phyloP scores from a whole-genome alignment of 2,113 vertebrate genomes.

The zebrafish (Danio rerio) region GRCz12tu NC_133180.1:54128001-54128500 shows the following conservation, averaged over 20 bases:
- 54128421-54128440: slow-evolving; percentile 61
- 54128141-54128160: slow-evolving; percentile 28
- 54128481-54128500: slow-evolving; percentile 63
- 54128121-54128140: slow-evolving; percentile 44
- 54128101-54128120: slow-evolving; percentile 40
- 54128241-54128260: slow-evolving; percentile 27
- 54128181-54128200: slow-evolving; percentile 37
- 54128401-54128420: slow-evolving; percentile 1
- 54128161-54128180: slow-evolving; percentile 33
- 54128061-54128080: slow-evolving; percentile 37
- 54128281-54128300: background rate
- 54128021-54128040: slow-evolving; percentile 5
- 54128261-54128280: slow-evolving; percentile 8
- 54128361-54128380: background rate
- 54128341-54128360: background rate
- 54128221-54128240: background rate
- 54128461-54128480: slow-evolving; percentile 71
- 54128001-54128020: slow-evolving; percentile 56
- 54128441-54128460: slow-evolving; percentile 65
- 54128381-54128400: background rate
- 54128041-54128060: background rate
- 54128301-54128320: background rate
- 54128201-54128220: slow-evolving; percentile 33
- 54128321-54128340: background rate
- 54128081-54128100: slow-evolving; percentile 30